Conservation (phyloP, 1,140 invertebrate species). For the Piezodorus guildinii region DNA sequence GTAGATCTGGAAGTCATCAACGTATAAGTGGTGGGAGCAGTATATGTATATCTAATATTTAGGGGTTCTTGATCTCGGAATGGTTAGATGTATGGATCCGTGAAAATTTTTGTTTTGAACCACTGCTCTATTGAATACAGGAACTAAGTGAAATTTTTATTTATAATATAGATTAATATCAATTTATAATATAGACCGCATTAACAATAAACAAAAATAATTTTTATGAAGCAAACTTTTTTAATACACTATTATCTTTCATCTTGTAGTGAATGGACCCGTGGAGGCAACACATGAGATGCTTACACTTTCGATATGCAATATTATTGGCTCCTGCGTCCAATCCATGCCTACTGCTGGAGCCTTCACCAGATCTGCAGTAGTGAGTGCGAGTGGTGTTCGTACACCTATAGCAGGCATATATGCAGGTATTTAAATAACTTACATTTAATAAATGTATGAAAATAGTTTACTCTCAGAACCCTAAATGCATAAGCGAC, state of each 20-base stretch:
- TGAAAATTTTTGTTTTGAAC: too few relatives aligned
- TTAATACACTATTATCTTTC: background rate
- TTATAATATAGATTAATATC: too few relatives aligned
- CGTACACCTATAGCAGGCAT: constrained; percentile 59
- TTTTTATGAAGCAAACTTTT: background rate
- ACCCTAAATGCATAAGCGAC: too few relatives aligned
- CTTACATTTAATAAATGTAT: background rate
- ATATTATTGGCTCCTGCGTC: constrained; percentile 60
- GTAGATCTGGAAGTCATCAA: too few relatives aligned
- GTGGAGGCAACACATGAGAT: constrained; percentile 56
- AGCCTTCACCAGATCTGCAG: constrained; percentile 59
- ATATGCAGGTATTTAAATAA: constrained; percentile 39
- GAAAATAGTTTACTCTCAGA: background rate
- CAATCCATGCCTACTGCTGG: constrained; percentile 59
- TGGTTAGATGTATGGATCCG: too few relatives aligned
- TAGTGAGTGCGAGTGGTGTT: constrained; percentile 62
- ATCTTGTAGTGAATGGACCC: constrained; percentile 27
- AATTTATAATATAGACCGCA: too few relatives aligned
- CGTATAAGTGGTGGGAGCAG: too few relatives aligned
- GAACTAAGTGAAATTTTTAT: too few relatives aligned
- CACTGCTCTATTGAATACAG: too few relatives aligned
- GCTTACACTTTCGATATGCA: constrained; percentile 52
- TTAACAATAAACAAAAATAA: too few relatives aligned
- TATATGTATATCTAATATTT: too few relatives aligned
- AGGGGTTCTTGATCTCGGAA: too few relatives aligned